Evolutionary conservation across 2,888 invertebrate species (phyloP), one percentile per base, ranked within the genome.

Genomic region (Tanytarsus gracilentus): DNA sequence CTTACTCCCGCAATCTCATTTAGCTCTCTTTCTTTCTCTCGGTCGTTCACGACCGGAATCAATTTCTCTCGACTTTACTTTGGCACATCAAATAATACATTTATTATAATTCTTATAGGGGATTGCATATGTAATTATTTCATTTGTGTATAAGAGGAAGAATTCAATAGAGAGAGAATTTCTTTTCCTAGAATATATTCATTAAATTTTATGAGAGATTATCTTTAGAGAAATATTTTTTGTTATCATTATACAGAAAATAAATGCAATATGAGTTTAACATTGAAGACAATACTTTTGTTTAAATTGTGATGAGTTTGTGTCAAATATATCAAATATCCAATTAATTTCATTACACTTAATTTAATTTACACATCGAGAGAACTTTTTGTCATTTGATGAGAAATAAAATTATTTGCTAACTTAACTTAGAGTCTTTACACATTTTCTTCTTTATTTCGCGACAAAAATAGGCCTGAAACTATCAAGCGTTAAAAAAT

Each of bases 1-100:
- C n/a, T n/a, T n/a, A n/a, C n/a, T n/a, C n/a, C n/a, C n/a, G n/a
- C n/a, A n/a, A n/a, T n/a, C n/a, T n/a, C n/a, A n/a, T n/a, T n/a
- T n/a, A n/a, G n/a, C n/a, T n/a, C n/a, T n/a, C n/a, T n/a, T n/a
- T n/a, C n/a, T n/a, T n/a, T n/a, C n/a, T n/a, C n/a, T n/a, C n/a
- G n/a, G n/a, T n/a, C n/a, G n/a, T 36, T 36, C 36, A 36, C n/a
- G 14, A 36, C 16, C 7, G 14, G 36, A 14, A 36, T 36, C 14
- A 7, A 14, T 21, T 44, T 44, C 11, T 44, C 8, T 44, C 8
- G 44, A 23, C 40, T 18, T 40, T 9, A 18, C 23, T 44, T 44
- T 44, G 44, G 44, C 44, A 44, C 44, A 44, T 44, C 18, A 44
- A 44, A 16, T 44, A 44, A 44, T 44, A 44, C 44, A 44, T 44